Conservation (phyloP, 2,113 vertebrate species). For the Cyprinodon brontotheroides region DNA sequence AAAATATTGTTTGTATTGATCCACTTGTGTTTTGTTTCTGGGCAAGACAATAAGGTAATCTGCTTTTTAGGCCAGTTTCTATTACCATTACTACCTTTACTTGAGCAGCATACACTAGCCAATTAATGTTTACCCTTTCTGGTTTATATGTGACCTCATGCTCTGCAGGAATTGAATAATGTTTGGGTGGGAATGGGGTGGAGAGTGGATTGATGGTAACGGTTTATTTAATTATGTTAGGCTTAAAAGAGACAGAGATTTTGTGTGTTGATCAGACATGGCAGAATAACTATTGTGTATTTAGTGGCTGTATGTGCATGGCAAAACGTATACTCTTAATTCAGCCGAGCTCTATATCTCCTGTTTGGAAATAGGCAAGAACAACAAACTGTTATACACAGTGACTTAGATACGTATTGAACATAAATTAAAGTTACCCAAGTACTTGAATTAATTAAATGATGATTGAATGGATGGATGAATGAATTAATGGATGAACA, state of each 20-base stretch:
- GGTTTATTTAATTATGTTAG: constrained; percentile 57
- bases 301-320: constrained; percentile 32
- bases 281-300: constrained; percentile 20
- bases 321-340: constrained; percentile 11
- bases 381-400: too few species aligned
- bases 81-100: constrained; percentile 61
- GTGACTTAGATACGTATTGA: too few species aligned
- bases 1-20: constrained; percentile 79
- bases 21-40: constrained; percentile 75
- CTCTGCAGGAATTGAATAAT: constrained; percentile 63
- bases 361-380: too few species aligned
- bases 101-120: constrained; percentile 10
- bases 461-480: too few species aligned
- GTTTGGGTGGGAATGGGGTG: constrained; percentile 19
- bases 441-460: too few species aligned
- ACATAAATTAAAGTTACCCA: too few species aligned
- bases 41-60: constrained; percentile 74
- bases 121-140: constrained; percentile 19
- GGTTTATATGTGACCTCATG: constrained; percentile 53
- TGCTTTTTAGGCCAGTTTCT: constrained; percentile 67
- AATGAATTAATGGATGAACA: too few species aligned
- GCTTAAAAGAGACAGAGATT: constrained; percentile 28
- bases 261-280: constrained; percentile 27
- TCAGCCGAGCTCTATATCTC: too few species aligned
- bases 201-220: constrained; percentile 32